phyloP scores from a whole-genome alignment of 2,797 vertebrate genomes.

The Myotis pilosus region DNA sequence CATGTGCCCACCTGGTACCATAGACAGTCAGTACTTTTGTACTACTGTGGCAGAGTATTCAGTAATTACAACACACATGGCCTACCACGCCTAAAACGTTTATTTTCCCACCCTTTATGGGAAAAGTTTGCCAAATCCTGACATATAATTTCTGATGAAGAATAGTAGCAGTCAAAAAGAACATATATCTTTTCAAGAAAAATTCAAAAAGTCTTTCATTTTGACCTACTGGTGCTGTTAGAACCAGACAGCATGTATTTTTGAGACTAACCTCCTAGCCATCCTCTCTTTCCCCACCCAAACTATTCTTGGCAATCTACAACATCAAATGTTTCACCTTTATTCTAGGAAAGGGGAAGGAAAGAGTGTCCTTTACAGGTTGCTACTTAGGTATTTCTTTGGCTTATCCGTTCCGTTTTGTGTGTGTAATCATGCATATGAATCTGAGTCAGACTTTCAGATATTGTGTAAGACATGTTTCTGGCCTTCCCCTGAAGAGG shows the following conservation, averaged over 20 bases:
- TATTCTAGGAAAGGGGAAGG: not conserved
- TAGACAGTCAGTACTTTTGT: not conserved
- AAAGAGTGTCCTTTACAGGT: not conserved
- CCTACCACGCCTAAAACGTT: not conserved
- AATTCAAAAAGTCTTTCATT: not conserved
- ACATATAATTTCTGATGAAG: not conserved
- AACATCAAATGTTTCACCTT: not conserved
- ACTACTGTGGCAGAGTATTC: not conserved
- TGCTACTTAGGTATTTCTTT: not conserved
- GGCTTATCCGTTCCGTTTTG: not conserved
- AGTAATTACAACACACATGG: not conserved
- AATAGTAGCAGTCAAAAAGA: not conserved
- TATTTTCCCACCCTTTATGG: not conserved
- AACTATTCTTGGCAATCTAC: not conserved
- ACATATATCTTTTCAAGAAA: not conserved
- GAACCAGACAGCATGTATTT: not conserved
- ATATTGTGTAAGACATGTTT: not conserved
- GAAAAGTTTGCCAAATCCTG: conserved; percentile 33
- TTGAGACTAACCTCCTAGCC: not conserved
- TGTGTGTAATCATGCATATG: not conserved
- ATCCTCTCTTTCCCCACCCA: not conserved
- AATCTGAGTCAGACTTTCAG: not conserved
- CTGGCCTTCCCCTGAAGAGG: not conserved
- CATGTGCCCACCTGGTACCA: not conserved
- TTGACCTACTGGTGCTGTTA: not conserved